phyloP scores from a whole-genome alignment of 2,888 invertebrate species.

The Dynastes tityus region DNA sequence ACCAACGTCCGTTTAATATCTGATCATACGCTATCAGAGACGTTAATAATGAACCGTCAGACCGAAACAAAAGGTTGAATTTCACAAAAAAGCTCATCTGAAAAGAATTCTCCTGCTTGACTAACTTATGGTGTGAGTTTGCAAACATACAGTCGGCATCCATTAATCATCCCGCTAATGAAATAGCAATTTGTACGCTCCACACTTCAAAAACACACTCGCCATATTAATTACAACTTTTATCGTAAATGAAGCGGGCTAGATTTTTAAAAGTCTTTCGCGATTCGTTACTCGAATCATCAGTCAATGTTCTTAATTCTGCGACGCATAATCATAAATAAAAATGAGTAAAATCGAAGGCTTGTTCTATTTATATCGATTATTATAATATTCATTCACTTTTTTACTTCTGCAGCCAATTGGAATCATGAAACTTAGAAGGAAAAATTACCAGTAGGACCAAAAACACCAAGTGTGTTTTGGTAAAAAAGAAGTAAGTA shows the following conservation, averaged over 20 bases:
- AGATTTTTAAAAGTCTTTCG: slow-evolving; percentile 60
- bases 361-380: background rate
- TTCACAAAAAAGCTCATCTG: slow-evolving; percentile 51
- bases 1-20: slow-evolving; percentile 38
- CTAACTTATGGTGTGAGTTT: slow-evolving; percentile 62
- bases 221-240: slow-evolving; percentile 59
- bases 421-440: too few species aligned
- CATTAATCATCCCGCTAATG: slow-evolving; percentile 65
- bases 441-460: too few species aligned
- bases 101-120: slow-evolving; percentile 57
- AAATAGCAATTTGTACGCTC: slow-evolving; percentile 63
- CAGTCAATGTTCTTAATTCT: slow-evolving; percentile 52
- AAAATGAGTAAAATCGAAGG: background rate
- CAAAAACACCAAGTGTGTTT: too few species aligned
- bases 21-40: slow-evolving; percentile 50
- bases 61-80: slow-evolving; percentile 51
- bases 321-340: slow-evolving; percentile 9
- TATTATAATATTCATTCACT: too few species aligned
- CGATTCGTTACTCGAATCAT: slow-evolving; percentile 54
- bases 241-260: slow-evolving; percentile 59
- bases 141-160: slow-evolving; percentile 58
- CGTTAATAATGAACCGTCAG: slow-evolving; percentile 52
- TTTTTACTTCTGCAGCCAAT: too few species aligned
- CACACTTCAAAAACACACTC: slow-evolving; percentile 53
- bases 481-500: too few species aligned